Base-by-base conservation (phyloP, 2,113 vertebrate genomes). In the Mobula birostris region DNA sequence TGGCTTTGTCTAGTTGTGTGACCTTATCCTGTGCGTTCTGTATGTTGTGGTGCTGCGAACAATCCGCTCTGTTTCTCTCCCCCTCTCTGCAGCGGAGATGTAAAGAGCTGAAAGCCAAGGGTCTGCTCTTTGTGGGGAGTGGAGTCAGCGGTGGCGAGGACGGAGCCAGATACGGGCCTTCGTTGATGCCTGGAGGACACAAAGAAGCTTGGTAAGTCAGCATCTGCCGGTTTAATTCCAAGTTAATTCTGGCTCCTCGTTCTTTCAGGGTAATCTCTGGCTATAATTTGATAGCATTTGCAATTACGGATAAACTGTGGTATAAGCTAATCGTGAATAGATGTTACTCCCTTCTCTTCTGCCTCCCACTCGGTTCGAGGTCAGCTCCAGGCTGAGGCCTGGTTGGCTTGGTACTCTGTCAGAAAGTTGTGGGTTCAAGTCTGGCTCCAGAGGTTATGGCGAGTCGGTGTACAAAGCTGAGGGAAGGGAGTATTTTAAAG, bases 71-170 rank as follows among this genome's bases (percentile, higher is more conserved):
- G 2, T 29, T 48, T 40, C 21, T 0, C 17, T 21, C 15, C 58
- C 70, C 9, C 70, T 1, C 56, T 29, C 36, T n/a, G 19, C 95
- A 99, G 99, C 98, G 98, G 66, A 97, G 99, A 3, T 99, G 99
- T 95, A 97, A 95, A 94, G 98, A 97, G 24, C 96, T 99, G 40
- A 97, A 96, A 94, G 97, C 97, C 94, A 99, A 98, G 95, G 97
- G 97, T 11, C 96, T 99, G 95, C 95, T 99, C 88, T 99, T 99
- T 96, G 99, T 99, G 0, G 99, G 99, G 8, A 99, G 99, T 0
- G 99, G 99, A 7, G 99, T 99, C 1, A 99, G 99, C 9, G 99
- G 99, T 0, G 99, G 99, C 85, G 99, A 99, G 95, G 99, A 99
- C 0, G 99, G 99, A 17, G 99, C 99, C 32, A 97, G 99, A 1